These are phyloP conservation scores for Erebia palarica DNA, from an alignment of 2,888 invertebrate species.

Conservation along the genomic window DNA sequence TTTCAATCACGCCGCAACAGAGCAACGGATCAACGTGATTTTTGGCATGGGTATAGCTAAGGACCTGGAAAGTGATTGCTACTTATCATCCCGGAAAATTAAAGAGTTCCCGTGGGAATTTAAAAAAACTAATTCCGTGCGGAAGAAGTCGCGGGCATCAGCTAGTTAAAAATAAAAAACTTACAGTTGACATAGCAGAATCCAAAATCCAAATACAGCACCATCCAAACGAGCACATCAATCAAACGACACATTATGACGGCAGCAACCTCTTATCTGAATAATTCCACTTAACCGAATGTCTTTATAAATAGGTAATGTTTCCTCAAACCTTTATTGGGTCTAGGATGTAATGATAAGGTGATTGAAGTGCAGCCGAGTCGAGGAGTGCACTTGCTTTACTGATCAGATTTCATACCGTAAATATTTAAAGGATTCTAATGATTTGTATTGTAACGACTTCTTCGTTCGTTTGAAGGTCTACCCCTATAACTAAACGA, in stretches of 20 bases:
- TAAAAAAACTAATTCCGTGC: no score
- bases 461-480: conserved; percentile 70
- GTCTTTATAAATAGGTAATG: conserved; percentile 21
- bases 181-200: conserved; percentile 71
- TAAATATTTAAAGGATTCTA: conserved; percentile 70
- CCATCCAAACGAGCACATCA: conserved; percentile 47
- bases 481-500: conserved; percentile 70
- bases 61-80: no score
- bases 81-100: no score
- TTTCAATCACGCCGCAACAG: no score
- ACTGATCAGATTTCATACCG: conserved; percentile 62
- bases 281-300: conserved; percentile 39
- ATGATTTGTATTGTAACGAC: conserved; percentile 73
- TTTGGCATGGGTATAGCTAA: no score
- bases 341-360: conserved; percentile 38
- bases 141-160: no score
- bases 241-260: conserved; percentile 61
- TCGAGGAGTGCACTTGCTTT: conserved; percentile 63
- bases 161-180: conserved; percentile 43
- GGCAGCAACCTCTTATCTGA: conserved; percentile 45
- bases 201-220: conserved; percentile 55
- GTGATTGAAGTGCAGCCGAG: conserved; percentile 46
- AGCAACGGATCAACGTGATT: no score
- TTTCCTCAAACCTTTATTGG: conserved; percentile 20
- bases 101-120: no score